These are phyloP conservation scores for Pseudanteris insignis DNA, from an alignment of 2,888 invertebrate species.

Conservation along the genomic window DNA sequence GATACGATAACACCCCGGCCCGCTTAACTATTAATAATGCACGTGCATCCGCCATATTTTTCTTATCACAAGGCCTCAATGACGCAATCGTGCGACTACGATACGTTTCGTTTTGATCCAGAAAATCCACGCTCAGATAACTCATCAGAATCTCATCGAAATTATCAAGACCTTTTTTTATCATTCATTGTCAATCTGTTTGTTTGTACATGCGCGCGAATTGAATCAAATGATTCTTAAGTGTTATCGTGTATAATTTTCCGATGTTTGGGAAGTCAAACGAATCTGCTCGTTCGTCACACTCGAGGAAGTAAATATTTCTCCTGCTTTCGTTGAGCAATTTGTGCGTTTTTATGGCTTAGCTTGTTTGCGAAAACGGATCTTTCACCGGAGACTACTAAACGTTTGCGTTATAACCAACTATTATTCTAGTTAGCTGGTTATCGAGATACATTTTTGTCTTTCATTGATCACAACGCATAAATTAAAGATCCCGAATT, in stretches of 20 bases:
- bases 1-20: constrained; percentile 38
- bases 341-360: constrained; percentile 16
- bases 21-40: constrained; percentile 45
- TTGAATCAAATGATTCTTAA: too few species aligned
- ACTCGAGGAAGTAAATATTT: constrained; percentile 30
- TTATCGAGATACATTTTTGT: constrained; percentile 28
- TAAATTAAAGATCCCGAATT: constrained; percentile 20
- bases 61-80: constrained; percentile 38
- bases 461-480: constrained; percentile 24
- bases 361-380: constrained; percentile 20
- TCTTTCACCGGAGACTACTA: constrained; percentile 32
- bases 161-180: too few species aligned
- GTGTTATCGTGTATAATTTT: neutral
- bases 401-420: constrained; percentile 22
- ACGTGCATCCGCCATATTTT: constrained; percentile 34
- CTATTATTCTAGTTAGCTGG: constrained; percentile 27
- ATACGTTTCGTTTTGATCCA: too few species aligned
- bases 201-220: too few species aligned
- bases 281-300: constrained; percentile 22
- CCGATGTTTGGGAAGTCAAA: constrained; percentile 12
- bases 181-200: too few species aligned
- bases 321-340: constrained; percentile 21
- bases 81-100: constrained; percentile 33
- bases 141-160: too few species aligned
- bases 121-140: too few species aligned